Base-by-base conservation (phyloP, 1,140 invertebrate genomes). In the Oryctes rhinoceros region DNA sequence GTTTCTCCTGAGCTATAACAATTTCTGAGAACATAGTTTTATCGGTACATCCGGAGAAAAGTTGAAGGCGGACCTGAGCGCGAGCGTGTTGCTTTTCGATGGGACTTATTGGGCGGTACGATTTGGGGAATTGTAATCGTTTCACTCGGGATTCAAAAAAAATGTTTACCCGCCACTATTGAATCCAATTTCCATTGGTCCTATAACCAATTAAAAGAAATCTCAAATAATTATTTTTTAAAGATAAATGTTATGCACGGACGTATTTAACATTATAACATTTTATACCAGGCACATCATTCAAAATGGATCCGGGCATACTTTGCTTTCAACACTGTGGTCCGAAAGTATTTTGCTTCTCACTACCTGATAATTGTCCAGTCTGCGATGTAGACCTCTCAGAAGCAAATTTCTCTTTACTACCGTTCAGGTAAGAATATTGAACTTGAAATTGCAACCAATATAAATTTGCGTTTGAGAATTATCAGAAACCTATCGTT, bases 261-360 rank as follows among this genome's bases (percentile, higher is more conserved):
- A 53, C 13, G 13, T 53, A 53, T 35, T 71, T 71, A 71, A 37
- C 65, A 24, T 71, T 0, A 0, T 15, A 71, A 35, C 1, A 35
- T 30, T 71, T 71, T 71, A 5, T 71, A 71, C 24, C n/a, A 71
- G 65, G n/a, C 4, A 24, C 20, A 47, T 35, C 35, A 15, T 71
- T 71, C 35, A 62, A 76, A 30, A 87, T 87, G 87, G 94, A 94
- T 91, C 93, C 93, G 81, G 94, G 94, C 82, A 94, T 95, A 86
- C 88, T 95, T 85, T 95, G 94, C 89, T 94, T 94, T 88, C 92
- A 95, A 88, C 94, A 96, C 89, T 95, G 94, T 88, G 91, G 91
- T 67, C 90, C 91, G 78, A 94, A 94, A 90, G 91, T 95, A 80
- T 94, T 95, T 89, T 94, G 93, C 87, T 94, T 94, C 84, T 87